Percentiles rank a stretch among this genome's conserved stretches.
phyloP scores from a whole-genome alignment of 2,888 invertebrate genomes.

The Drosophila melanosoma region DNA sequence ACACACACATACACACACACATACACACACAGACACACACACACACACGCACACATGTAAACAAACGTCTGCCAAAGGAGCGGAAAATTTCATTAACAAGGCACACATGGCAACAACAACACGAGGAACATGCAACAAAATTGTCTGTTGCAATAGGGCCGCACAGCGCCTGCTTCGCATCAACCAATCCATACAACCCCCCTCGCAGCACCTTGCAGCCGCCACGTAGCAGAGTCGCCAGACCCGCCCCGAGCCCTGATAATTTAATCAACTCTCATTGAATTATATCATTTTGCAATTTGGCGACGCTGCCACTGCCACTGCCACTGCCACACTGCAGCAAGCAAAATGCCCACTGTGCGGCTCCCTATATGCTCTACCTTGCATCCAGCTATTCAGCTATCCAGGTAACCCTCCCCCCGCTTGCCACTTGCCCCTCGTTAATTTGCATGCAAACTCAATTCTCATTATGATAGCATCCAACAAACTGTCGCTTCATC shows the following conservation, averaged over 20 bases:
- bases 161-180: conserved; percentile 26
- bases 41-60: conserved; percentile 49
- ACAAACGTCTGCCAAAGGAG: conserved; percentile 74
- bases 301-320: conserved; percentile 53
- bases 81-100: conserved; percentile 80
- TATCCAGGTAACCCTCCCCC: background rate
- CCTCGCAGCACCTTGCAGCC: conserved; percentile 6
- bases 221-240: background rate
- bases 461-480: conserved; percentile 75
- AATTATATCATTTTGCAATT: conserved; percentile 81
- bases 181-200: conserved; percentile 6
- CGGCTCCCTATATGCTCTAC: background rate
- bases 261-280: conserved; percentile 82
- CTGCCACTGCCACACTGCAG: conserved; percentile 11
- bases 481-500: conserved; percentile 50
- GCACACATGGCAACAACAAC: conserved; percentile 62
- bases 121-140: conserved; percentile 30
- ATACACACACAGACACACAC: conserved; percentile 20
- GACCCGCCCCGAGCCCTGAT: conserved; percentile 59
- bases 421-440: background rate
- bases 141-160: conserved; percentile 45
- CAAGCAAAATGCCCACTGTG: conserved; percentile 13
- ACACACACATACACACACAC: conserved; percentile 19
- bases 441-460: conserved; percentile 59
- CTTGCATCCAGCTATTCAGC: background rate